A percentile compares a stretch with the other conserved stretches of the same genome.
Evolutionary conservation across 2,113 vertebrate genomes (phyloP).

Genomic region (Amazona guildingii): DNA sequence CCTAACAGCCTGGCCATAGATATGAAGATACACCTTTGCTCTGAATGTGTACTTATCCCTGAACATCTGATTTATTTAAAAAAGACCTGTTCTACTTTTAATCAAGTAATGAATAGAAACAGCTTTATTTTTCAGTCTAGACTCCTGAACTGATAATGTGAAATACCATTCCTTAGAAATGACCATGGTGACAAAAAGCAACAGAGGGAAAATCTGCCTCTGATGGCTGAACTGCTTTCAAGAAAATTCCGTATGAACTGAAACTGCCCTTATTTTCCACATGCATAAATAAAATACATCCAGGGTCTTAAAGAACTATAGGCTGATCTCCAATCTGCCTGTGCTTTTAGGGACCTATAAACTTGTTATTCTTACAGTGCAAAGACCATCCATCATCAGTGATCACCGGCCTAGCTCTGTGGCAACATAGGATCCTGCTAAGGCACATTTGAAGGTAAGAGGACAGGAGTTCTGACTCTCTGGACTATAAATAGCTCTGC

Average conservation of each 20-base stretch:
- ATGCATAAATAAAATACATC: neutral
- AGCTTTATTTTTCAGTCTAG: neutral
- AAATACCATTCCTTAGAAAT: neutral
- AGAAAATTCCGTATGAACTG: neutral
- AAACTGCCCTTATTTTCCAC: neutral
- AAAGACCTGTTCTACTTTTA: neutral
- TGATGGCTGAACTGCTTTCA: neutral
- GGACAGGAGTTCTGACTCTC: neutral
- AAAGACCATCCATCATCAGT: neutral
- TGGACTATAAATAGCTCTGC: neutral
- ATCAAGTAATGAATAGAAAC: neutral
- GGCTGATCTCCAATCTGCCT: neutral
- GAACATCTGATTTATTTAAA: neutral
- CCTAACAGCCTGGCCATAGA: neutral
- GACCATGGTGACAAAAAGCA: neutral
- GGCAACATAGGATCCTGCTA: neutral
- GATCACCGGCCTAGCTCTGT: neutral
- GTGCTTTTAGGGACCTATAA: neutral
- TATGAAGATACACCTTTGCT: neutral
- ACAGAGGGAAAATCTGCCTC: neutral
- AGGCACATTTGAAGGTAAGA: neutral
- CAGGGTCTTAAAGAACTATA: neutral
- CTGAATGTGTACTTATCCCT: neutral
- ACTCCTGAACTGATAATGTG: neutral
- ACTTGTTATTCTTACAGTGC: neutral